These are phyloP conservation scores for Cyprinodon brontotheroides DNA, from an alignment of 2,113 vertebrate species.

Conservation along the genomic window DNA sequence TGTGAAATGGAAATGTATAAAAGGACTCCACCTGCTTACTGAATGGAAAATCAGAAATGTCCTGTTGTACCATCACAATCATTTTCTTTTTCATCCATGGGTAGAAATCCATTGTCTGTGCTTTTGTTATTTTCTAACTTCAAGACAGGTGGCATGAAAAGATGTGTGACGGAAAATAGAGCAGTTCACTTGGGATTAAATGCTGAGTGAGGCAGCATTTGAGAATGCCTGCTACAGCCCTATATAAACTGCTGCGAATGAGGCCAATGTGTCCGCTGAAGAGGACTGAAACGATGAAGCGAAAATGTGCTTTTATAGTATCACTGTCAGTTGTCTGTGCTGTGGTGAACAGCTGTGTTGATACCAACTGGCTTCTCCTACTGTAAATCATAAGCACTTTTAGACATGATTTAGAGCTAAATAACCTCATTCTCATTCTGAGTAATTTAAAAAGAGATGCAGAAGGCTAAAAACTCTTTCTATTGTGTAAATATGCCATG, in stretches of 20 bases:
- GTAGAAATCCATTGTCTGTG: slow-evolving; percentile 12
- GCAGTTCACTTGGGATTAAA: slow-evolving; percentile 70
- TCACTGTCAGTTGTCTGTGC: neutral
- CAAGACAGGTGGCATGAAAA: slow-evolving; percentile 49
- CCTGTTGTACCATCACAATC: slow-evolving; percentile 24
- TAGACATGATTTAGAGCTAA: slow-evolving; percentile 39
- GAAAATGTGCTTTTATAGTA: slow-evolving; percentile 11
- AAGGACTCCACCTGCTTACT: slow-evolving; percentile 29
- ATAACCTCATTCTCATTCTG: slow-evolving; percentile 4
- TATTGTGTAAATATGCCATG: slow-evolving; percentile 5
- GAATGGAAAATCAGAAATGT: slow-evolving; percentile 22
- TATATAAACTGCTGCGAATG: slow-evolving; percentile 62
- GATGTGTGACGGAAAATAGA: slow-evolving; percentile 55
- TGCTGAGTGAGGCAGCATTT: slow-evolving; percentile 59
- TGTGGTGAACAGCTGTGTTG: slow-evolving; percentile 27
- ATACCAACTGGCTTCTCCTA: slow-evolving; percentile 26
- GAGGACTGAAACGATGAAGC: slow-evolving; percentile 22
- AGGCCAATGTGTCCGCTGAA: slow-evolving; percentile 52
- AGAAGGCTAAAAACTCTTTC: slow-evolving; percentile 11
- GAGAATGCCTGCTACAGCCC: slow-evolving; percentile 50
- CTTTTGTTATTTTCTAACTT: slow-evolving; percentile 25
- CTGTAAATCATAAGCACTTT: slow-evolving; percentile 41
- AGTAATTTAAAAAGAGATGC: slow-evolving; percentile 12
- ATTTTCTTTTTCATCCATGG: neutral
- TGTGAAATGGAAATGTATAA: slow-evolving; percentile 55